Conservation (phyloP, 2,797 vertebrate genomes). For the Phyllotis vaccarum region DNA sequence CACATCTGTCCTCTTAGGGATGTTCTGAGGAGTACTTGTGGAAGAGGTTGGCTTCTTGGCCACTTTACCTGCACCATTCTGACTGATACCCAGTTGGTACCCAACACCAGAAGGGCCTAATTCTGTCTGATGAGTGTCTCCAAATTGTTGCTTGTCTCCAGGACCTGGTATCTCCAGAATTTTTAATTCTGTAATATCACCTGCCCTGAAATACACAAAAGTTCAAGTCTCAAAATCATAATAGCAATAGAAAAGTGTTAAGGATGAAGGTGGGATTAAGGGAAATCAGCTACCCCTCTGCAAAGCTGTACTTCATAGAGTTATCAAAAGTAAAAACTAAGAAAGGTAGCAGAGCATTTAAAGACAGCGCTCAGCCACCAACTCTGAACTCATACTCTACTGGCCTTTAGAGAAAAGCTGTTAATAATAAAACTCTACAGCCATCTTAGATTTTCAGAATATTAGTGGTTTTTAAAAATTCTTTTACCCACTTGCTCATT, state of each 20-base stretch:
- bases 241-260: background rate
- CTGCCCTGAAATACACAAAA: slow-evolving; percentile 91
- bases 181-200: slow-evolving; percentile 98
- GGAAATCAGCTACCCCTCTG: background rate
- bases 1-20: slow-evolving; percentile 91
- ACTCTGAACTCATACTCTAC: background rate
- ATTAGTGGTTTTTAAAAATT: background rate
- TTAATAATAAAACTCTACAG: background rate
- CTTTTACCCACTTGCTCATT: background rate
- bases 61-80: slow-evolving; percentile 87
- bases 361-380: slow-evolving; percentile 13
- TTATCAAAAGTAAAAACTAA: slow-evolving; percentile 11
- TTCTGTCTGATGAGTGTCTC: slow-evolving; percentile 86
- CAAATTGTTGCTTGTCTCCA: slow-evolving; percentile 83
- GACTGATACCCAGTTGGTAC: slow-evolving; percentile 85
- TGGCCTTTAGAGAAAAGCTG: background rate
- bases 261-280: slow-evolving; percentile 4
- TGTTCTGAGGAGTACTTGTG: slow-evolving; percentile 91
- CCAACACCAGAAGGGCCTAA: slow-evolving; percentile 79
- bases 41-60: slow-evolving; percentile 84
- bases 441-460: slow-evolving; percentile 19
- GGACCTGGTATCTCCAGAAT: slow-evolving; percentile 94
- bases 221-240: slow-evolving; percentile 62
- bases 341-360: background rate
- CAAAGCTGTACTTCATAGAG: background rate